phyloP scores from a whole-genome alignment of 2,113 vertebrate genomes.

The Oryzias javanicus region DNA sequence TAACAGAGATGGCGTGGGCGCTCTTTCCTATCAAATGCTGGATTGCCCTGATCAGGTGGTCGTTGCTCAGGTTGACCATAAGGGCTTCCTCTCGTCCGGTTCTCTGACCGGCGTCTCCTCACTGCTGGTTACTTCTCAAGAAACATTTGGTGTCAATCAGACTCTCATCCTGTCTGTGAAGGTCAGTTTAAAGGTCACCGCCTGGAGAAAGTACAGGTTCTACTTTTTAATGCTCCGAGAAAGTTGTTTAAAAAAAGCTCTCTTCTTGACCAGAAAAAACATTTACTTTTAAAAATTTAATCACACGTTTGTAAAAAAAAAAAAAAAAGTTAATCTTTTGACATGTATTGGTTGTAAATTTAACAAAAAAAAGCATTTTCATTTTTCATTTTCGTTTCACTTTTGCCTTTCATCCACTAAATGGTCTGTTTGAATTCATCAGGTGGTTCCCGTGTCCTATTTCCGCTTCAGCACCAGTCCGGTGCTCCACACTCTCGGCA shows the following conservation, averaged over 20 bases:
- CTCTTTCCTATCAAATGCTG: slow-evolving; percentile 83
- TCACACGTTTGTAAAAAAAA: no score
- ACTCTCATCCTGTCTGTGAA: slow-evolving; percentile 77
- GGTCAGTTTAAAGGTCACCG: slow-evolving; percentile 53
- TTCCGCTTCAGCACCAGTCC: slow-evolving; percentile 85
- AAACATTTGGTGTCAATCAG: slow-evolving; percentile 81
- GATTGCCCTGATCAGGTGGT: slow-evolving; percentile 78
- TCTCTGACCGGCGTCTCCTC: slow-evolving; percentile 82
- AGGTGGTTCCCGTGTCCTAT: slow-evolving; percentile 94
- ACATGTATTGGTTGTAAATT: no score
- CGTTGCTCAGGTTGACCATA: slow-evolving; percentile 83
- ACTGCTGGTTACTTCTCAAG: slow-evolving; percentile 86
- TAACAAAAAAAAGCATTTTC: no score
- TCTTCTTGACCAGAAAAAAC: no score
- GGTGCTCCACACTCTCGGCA: slow-evolving; percentile 70
- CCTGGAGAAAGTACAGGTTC: background rate
- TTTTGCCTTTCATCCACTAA: slow-evolving; percentile 8
- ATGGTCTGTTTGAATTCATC: slow-evolving; percentile 8
- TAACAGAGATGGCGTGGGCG: slow-evolving; percentile 81
- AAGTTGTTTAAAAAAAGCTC: no score
- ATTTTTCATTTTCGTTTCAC: background rate
- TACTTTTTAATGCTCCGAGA: background rate
- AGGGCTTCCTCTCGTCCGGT: slow-evolving; percentile 83
- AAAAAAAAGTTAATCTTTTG: no score
- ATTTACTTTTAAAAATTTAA: no score